These are phyloP conservation scores for Aegithalos caudatus DNA, from an alignment of 2,113 vertebrate species.

Conservation along the genomic window DNA sequence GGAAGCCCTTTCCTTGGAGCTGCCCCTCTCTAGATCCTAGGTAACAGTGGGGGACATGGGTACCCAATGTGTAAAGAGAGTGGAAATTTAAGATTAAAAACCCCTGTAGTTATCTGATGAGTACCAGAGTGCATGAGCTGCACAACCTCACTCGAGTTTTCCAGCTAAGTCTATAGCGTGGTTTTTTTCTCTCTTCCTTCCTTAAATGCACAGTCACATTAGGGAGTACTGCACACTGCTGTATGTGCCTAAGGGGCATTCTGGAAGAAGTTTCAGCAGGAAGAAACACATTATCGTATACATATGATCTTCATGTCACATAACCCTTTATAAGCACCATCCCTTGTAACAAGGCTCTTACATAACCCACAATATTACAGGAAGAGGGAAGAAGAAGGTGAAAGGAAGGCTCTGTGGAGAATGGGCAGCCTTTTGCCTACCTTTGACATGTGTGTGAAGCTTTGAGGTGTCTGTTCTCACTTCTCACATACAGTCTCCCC, in stretches of 20 bases:
- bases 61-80: neutral
- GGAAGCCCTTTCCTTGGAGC: neutral
- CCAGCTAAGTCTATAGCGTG: neutral
- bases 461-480: neutral
- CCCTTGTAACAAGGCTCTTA: neutral
- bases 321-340: neutral
- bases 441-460: fast-evolving
- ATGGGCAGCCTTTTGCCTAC: neutral
- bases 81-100: neutral
- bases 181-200: neutral
- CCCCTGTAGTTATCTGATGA: fast-evolving
- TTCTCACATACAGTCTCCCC: neutral
- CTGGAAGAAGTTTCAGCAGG: neutral
- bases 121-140: neutral
- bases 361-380: neutral
- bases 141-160: neutral
- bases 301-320: neutral
- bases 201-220: neutral
- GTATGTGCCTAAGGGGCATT: neutral
- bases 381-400: neutral
- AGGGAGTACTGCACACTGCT: neutral
- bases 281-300: neutral
- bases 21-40: neutral
- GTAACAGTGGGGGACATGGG: neutral
- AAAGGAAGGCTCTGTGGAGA: neutral